phyloP scores from a whole-genome alignment of 1,140 invertebrate genomes.

The Ceratina calcarata region DNA sequence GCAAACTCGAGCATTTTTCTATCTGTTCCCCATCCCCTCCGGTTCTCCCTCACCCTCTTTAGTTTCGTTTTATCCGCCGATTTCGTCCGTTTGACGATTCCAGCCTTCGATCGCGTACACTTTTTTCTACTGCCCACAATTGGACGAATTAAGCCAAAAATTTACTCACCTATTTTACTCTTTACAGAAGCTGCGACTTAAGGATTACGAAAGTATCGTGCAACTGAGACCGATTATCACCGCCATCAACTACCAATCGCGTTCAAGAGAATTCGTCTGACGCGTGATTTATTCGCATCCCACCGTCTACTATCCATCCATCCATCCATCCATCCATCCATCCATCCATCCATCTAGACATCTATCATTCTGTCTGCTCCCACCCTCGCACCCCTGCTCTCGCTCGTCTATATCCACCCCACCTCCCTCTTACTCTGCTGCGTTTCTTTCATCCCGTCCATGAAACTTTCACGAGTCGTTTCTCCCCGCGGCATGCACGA shows the following conservation, averaged over 20 bases:
- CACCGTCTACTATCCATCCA: not conserved
- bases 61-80: not conserved
- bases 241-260: conserved; percentile 46
- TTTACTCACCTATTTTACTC: no score
- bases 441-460: conserved; percentile 45
- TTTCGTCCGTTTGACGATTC: not conserved
- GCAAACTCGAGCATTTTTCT: conserved; percentile 7
- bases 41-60: not conserved
- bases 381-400: not conserved
- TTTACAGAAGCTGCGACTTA: no score
- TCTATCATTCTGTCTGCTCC: conserved; percentile 38
- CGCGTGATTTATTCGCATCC: conserved; percentile 52
- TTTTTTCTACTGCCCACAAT: no score
- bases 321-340: conserved; percentile 16
- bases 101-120: not conserved
- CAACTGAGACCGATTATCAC: conserved; percentile 40
- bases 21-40: not conserved
- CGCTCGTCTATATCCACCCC: conserved; percentile 8
- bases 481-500: conserved; percentile 8
- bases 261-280: conserved; percentile 59
- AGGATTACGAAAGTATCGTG: conserved; percentile 25
- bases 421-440: conserved; percentile 7
- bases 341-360: conserved; percentile 29
- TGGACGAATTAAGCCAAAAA: no score
- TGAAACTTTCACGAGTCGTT: conserved; percentile 41